Percentiles rank a stretch among this genome's conserved stretches.
Conservation (phyloP, 2,888 invertebrate species). For the Caenorhabditis angaria region DNA sequence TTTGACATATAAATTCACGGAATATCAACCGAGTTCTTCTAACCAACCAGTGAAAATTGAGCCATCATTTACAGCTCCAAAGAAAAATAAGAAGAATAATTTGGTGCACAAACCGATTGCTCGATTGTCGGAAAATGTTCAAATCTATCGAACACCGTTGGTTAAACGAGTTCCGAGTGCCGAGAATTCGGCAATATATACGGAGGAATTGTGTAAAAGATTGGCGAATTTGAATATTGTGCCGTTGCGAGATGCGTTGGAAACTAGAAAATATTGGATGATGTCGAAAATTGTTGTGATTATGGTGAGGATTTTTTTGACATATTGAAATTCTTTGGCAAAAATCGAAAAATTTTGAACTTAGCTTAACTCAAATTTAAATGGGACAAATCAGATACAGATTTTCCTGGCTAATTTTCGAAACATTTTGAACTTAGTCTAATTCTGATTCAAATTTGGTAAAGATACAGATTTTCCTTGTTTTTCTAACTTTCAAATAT, state of each 20-base stretch:
- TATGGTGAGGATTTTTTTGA: conserved; percentile 18
- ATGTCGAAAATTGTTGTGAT: conserved; percentile 35
- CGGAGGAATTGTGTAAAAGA: conserved; percentile 8
- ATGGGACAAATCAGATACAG: too few species aligned
- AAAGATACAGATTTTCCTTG: too few species aligned
- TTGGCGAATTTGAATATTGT: conserved; percentile 24
- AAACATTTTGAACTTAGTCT: too few species aligned
- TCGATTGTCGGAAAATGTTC: conserved; percentile 26
- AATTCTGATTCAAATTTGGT: too few species aligned
- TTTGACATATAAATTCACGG: not conserved
- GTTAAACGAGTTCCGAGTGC: conserved; percentile 15
- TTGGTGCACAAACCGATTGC: not conserved
- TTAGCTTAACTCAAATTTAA: too few species aligned
- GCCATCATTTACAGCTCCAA: not conserved
- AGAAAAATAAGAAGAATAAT: not conserved
- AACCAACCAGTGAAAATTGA: not conserved
- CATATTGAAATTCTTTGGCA: too few species aligned
- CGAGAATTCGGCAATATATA: conserved; percentile 8
- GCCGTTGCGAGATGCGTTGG: conserved; percentile 21
- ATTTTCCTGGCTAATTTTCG: too few species aligned
- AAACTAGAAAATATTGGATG: conserved; percentile 37
- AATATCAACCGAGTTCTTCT: not conserved
- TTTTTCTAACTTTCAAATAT: too few species aligned
- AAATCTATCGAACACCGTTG: conserved; percentile 30
- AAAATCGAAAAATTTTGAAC: too few species aligned